phyloP scores from a whole-genome alignment of 2,888 invertebrate species.

The Papilio elwesi region DNA sequence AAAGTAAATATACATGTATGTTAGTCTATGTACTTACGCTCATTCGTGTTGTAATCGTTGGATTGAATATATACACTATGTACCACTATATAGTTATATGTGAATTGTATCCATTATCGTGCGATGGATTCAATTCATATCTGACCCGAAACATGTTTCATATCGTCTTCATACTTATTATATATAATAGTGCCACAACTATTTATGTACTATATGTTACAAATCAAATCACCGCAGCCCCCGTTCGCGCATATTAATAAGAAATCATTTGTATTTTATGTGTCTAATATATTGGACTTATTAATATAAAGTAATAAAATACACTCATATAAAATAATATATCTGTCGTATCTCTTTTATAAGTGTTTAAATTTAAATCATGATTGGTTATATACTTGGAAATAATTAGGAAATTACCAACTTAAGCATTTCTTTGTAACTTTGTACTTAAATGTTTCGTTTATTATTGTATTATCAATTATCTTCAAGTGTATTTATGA shows the following conservation, averaged over 20 bases:
- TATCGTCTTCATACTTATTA: not conserved
- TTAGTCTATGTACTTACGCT: conserved; percentile 25
- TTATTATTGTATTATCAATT: not conserved
- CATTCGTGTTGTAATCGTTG: conserved; percentile 28
- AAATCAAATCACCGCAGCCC: not conserved
- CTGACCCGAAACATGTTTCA: not conserved
- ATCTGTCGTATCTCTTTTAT: not conserved
- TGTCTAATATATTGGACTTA: conserved; percentile 10
- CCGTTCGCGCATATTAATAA: not conserved
- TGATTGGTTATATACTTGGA: not conserved
- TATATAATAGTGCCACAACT: no score
- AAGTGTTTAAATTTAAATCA: conserved; percentile 5
- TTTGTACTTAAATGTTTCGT: not conserved
- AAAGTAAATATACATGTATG: conserved; percentile 18
- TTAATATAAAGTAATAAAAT: no score
- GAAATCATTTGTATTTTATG: conserved; percentile 1
- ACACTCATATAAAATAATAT: not conserved
- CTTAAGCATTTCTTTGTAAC: not conserved
- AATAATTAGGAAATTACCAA: not conserved
- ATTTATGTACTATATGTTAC: no score
- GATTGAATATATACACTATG: conserved; percentile 22
- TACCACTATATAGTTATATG: conserved; percentile 9
- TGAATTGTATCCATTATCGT: not conserved
- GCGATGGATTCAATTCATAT: not conserved
- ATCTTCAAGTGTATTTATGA: not conserved